phyloP scores from a whole-genome alignment of 2,888 invertebrate species.

The Stegophylla sp. region DNA sequence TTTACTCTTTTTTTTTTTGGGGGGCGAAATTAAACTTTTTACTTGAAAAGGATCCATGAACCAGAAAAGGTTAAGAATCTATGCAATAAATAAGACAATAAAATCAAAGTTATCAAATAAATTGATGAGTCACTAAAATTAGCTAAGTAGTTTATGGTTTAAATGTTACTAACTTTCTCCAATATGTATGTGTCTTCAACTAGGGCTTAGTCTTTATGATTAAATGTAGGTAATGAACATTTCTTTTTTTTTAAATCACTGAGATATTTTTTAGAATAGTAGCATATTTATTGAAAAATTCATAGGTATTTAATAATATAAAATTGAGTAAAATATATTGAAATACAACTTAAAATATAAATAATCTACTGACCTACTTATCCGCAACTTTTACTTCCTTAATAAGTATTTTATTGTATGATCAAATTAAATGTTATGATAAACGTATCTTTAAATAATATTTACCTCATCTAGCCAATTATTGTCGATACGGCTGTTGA shows the following conservation, averaged over 20 bases:
- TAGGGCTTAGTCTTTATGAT: no score
- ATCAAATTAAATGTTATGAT: neutral
- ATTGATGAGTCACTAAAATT: neutral
- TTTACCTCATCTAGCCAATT: conserved; percentile 50
- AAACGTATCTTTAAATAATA: neutral
- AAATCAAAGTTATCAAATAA: neutral
- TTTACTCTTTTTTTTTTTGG: no score
- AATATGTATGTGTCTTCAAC: neutral
- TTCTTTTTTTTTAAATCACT: no score
- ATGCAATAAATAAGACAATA: neutral
- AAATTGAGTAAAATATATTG: no score
- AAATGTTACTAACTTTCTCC: conserved; percentile 18
- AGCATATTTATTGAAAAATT: no score
- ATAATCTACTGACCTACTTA: conserved; percentile 13
- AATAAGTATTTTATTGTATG: no score
- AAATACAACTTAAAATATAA: neutral
- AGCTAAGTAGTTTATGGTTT: neutral
- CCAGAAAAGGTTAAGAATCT: no score
- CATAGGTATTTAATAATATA: neutral
- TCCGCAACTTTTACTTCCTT: no score
- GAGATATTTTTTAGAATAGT: no score
- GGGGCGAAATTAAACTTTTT: no score
- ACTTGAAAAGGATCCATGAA: no score
- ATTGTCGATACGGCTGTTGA: conserved; percentile 24
- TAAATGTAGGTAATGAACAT: no score